Evolutionary conservation across 1,140 invertebrate species (phyloP).

Genomic region (Zaprionus gabonicus): DNA sequence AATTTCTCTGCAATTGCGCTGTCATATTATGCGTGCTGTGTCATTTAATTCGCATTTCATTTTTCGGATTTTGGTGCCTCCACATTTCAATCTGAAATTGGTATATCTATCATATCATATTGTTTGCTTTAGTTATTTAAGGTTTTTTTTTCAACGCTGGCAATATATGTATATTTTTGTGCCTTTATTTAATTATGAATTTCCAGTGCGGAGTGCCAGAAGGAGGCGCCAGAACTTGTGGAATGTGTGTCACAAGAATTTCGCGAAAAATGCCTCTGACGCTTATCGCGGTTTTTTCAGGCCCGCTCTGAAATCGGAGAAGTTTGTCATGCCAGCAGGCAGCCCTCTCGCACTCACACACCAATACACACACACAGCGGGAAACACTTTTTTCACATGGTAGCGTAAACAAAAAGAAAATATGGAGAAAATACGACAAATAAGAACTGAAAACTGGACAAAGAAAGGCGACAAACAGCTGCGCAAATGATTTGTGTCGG

Average conservation of each 20-base stretch:
- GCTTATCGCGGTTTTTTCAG: slow-evolving; percentile 17
- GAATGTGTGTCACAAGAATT: background rate
- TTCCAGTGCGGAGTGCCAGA: background rate
- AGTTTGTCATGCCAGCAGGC: background rate
- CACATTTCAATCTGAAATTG: background rate
- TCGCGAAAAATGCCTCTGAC: slow-evolving; percentile 16
- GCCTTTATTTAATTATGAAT: background rate
- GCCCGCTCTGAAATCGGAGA: slow-evolving; percentile 27
- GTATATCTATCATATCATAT: slow-evolving; percentile 2
- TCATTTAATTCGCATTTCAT: background rate
- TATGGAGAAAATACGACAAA: slow-evolving; percentile 12
- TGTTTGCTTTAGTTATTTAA: background rate
- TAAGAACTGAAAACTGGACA: slow-evolving; percentile 22
- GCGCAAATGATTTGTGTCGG: slow-evolving; percentile 43
- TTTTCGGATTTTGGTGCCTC: background rate
- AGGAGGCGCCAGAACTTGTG: background rate
- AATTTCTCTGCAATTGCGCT: background rate
- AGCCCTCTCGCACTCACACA: background rate
- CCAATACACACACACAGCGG: background rate
- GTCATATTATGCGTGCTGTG: background rate
- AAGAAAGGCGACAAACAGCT: slow-evolving; percentile 60
- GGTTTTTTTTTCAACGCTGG: background rate
- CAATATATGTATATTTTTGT: background rate
- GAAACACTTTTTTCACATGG: slow-evolving; percentile 34
- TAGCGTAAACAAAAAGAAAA: slow-evolving; percentile 27